A percentile compares a stretch with the other conserved stretches of the same genome.
Evolutionary conservation across 1,140 invertebrate species (phyloP).

Genomic region (Armadillidium nasatum): DNA sequence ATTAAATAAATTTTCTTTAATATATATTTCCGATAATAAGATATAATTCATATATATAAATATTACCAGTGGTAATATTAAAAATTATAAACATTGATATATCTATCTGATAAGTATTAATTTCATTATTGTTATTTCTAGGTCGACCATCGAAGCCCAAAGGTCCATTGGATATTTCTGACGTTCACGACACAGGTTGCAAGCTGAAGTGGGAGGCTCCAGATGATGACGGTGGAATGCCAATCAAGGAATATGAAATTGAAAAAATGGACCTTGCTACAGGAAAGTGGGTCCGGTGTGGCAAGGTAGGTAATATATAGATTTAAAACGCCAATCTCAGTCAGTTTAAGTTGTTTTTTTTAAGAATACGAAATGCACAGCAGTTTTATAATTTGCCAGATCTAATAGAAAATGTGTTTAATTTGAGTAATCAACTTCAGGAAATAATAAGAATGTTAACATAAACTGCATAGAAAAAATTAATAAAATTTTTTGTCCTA

Average conservation of each 20-base stretch:
- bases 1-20: too few relatives aligned
- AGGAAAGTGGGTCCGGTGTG: constrained; percentile 70
- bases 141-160: constrained; percentile 73
- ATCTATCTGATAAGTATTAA: background rate
- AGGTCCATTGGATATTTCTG: constrained; percentile 81
- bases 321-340: too few relatives aligned
- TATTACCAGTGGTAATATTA: too few relatives aligned
- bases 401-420: too few relatives aligned
- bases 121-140: constrained; percentile 45
- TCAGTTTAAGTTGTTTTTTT: background rate
- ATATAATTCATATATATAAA: too few relatives aligned
- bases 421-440: too few relatives aligned
- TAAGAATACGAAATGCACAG: constrained; percentile 7
- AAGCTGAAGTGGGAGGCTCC: constrained; percentile 86
- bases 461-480: too few relatives aligned
- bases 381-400: too few relatives aligned
- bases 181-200: constrained; percentile 87
- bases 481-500: too few relatives aligned
- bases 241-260: constrained; percentile 89
- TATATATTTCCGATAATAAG: too few relatives aligned
- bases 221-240: constrained; percentile 86
- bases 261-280: constrained; percentile 90
- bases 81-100: too few relatives aligned
- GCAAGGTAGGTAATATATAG: constrained; percentile 53
- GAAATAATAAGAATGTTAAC: too few relatives aligned